Conservation (phyloP, 2,888 invertebrate species). For the Scaptomyza polygonia region DNA sequence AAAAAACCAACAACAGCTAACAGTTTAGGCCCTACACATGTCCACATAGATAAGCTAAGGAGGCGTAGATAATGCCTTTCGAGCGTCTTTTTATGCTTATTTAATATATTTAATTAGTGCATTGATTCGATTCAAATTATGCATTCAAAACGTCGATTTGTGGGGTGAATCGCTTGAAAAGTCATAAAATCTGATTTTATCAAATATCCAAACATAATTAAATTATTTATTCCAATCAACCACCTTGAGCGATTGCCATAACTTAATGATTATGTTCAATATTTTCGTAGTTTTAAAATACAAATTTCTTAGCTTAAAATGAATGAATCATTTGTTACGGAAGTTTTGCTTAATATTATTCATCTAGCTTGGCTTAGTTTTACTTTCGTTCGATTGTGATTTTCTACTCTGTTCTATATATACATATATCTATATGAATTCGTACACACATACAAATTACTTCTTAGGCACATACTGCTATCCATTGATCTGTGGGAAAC, state of each 20-base stretch:
- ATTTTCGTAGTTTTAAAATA: not conserved
- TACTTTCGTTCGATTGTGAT: no score
- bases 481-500: constrained; percentile 38
- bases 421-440: no score
- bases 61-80: constrained; percentile 73
- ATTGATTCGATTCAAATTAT: constrained; percentile 62
- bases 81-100: constrained; percentile 66
- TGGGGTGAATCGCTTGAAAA: constrained; percentile 3
- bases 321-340: not conserved
- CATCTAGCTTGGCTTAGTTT: no score
- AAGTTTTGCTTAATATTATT: not conserved
- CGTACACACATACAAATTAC: no score
- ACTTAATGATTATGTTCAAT: not conserved
- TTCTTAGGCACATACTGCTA: not conserved
- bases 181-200: constrained; percentile 24
- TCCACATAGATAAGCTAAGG: constrained; percentile 72
- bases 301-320: not conserved
- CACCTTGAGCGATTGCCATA: constrained; percentile 15
- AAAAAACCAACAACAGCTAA: constrained; percentile 9
- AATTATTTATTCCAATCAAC: constrained; percentile 14
- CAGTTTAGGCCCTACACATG: constrained; percentile 50
- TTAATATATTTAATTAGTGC: constrained; percentile 78
- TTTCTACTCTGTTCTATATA: no score
- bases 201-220: constrained; percentile 5
- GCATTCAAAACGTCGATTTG: constrained; percentile 44